Conservation (phyloP, 2,113 vertebrate genomes). For the Odobenus rosmarus region DNA sequence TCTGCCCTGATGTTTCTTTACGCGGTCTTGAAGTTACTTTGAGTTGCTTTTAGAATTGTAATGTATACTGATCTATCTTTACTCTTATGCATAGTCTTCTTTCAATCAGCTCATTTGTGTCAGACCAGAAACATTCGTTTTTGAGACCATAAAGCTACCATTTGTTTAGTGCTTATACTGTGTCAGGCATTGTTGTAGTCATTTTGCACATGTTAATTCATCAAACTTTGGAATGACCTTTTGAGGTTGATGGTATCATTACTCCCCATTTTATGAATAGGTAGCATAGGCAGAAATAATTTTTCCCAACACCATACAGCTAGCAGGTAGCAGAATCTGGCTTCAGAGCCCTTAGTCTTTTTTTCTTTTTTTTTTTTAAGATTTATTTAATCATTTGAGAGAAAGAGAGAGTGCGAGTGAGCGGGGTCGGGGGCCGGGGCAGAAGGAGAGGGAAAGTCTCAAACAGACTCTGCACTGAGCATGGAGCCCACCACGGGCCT, state of each 20-base stretch:
- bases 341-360: neutral
- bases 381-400: neutral
- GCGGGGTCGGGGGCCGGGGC: too few species aligned
- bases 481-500: neutral
- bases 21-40: neutral
- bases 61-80: neutral
- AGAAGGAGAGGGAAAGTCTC: neutral
- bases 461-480: neutral
- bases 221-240: neutral
- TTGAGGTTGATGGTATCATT: neutral
- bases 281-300: neutral
- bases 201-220: neutral
- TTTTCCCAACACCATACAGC: neutral
- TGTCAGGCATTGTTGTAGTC: neutral
- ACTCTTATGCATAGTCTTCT: neutral
- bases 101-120: neutral
- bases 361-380: neutral
- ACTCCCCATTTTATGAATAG: neutral
- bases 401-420: neutral
- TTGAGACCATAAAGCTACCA: conserved; percentile 13
- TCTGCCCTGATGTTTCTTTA: neutral
- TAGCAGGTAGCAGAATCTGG: neutral
- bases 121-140: neutral
- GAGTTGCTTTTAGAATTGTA: neutral
- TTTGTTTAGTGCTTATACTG: neutral